Conservation (phyloP, 2,113 vertebrate species). For the Muntiacus reevesi region DNA sequence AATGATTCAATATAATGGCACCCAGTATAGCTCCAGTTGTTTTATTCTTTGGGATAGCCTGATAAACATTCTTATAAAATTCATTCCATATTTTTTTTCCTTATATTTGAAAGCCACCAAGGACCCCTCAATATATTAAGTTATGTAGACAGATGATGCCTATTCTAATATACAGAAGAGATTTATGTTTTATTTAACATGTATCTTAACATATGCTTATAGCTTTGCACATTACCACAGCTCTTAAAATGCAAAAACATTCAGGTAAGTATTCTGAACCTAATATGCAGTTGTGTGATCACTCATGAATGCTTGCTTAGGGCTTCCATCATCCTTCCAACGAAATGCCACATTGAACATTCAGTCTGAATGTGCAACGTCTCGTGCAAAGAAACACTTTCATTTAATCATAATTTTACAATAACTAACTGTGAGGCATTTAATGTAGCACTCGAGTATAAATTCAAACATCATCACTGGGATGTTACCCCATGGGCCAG, state of each 20-base stretch:
- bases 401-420: background rate
- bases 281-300: slow-evolving; percentile 23
- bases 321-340: background rate
- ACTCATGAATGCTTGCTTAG: slow-evolving; percentile 18
- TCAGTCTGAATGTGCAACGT: background rate
- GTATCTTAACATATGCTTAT: slow-evolving; percentile 17
- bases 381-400: background rate
- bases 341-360: background rate
- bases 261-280: background rate
- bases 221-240: background rate
- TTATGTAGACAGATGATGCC: background rate
- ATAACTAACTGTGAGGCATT: background rate
- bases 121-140: background rate
- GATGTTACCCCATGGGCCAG: background rate
- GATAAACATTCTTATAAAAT: background rate
- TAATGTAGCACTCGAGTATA: background rate
- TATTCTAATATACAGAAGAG: background rate
- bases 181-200: slow-evolving; percentile 34
- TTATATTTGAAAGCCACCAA: background rate
- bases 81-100: background rate
- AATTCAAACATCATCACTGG: background rate
- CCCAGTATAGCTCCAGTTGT: background rate
- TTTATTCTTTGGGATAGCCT: background rate
- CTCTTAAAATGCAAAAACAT: background rate
- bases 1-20: background rate